Base-by-base conservation (phyloP, 2,797 vertebrate species). In the Galagoides demidoff region DNA sequence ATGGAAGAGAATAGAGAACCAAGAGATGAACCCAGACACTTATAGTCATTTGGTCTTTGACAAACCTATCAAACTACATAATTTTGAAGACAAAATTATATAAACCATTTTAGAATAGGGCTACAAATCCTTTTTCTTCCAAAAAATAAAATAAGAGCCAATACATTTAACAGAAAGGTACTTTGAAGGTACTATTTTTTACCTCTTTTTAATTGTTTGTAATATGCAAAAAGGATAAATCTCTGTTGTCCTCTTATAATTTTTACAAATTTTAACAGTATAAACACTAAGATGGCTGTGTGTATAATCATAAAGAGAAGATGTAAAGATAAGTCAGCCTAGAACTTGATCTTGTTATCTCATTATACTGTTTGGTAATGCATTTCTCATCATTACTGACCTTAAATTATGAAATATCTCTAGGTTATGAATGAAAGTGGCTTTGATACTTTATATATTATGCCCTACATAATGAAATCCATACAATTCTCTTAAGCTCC, bases 171-270 rank as follows among this genome's bases (percentile, higher is more conserved):
- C n/a, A 11, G 27, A 90, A 39, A 96, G 19, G 11, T 4, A 5
- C 79, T 87, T 87, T 71, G 57, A 19, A 77, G 43, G 55, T 29
- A 3, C 3, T 63, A 79, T 66, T n/a, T 86, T 92, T 70, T 73
- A 70, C 64, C 17, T 85, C 10, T 55, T 93, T 88, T 91, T 70
- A 73, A 84, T 82, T 94, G 49, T 59, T 93, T 95, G 5, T 83
- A 95, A 87, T 77, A 55, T 86, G 31, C 57, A 74, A 84, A 34
- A 81, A 70, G 55, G 71, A 85, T 63, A 64, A 20, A 76, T 77
- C 78, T 89, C 13, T 43, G 73, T 37, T 92, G 94, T 87, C 52
- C 23, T 94, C 74, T 79, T 27, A 79, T 45, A 25, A 79, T 1
- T 90, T 87, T 10, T 66, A 27, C 23, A 94, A 59, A 92, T 90